phyloP scores from a whole-genome alignment of 2,888 invertebrate genomes.

The Pandemis cinnamomeana region DNA sequence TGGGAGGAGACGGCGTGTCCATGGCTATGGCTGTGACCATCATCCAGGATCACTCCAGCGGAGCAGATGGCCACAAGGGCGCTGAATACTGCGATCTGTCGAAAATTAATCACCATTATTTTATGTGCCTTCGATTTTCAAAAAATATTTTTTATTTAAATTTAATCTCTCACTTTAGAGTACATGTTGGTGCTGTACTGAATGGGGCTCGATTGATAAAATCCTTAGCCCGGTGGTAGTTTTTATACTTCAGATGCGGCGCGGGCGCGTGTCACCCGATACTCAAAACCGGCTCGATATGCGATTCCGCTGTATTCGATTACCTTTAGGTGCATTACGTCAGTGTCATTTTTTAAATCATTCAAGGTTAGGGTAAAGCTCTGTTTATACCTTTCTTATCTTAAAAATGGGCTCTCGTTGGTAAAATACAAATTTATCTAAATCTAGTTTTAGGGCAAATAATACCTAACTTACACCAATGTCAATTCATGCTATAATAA shows the following conservation, averaged over 20 bases:
- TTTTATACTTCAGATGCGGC: slow-evolving; percentile 74
- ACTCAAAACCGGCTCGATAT: slow-evolving; percentile 74
- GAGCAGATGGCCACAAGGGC: slow-evolving; percentile 76
- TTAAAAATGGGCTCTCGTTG: not conserved
- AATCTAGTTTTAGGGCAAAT: too few species aligned
- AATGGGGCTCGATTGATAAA: slow-evolving; percentile 73
- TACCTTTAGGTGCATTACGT: slow-evolving; percentile 75
- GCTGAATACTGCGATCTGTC: slow-evolving; percentile 74
- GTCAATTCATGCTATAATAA: too few species aligned
- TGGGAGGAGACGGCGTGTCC: slow-evolving; percentile 72
- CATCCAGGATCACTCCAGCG: slow-evolving; percentile 69
- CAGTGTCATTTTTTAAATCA: slow-evolving; percentile 66
- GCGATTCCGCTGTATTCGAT: slow-evolving; percentile 72
- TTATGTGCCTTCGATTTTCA: not conserved
- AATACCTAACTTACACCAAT: too few species aligned
- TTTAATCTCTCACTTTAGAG: slow-evolving; percentile 67
- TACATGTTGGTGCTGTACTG: slow-evolving; percentile 74
- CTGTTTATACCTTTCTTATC: slow-evolving; percentile 46
- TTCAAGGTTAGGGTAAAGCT: slow-evolving; percentile 73
- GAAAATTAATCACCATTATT: slow-evolving; percentile 27
- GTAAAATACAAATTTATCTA: too few species aligned
- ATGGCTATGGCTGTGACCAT: slow-evolving; percentile 60
- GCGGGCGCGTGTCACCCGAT: slow-evolving; percentile 67
- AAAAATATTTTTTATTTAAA: not conserved
- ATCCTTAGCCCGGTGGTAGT: slow-evolving; percentile 66